Evolutionary conservation across 2,113 vertebrate genomes (phyloP), one percentile per base, ranked within the genome.

Genomic region (Actinemys pallida): DNA sequence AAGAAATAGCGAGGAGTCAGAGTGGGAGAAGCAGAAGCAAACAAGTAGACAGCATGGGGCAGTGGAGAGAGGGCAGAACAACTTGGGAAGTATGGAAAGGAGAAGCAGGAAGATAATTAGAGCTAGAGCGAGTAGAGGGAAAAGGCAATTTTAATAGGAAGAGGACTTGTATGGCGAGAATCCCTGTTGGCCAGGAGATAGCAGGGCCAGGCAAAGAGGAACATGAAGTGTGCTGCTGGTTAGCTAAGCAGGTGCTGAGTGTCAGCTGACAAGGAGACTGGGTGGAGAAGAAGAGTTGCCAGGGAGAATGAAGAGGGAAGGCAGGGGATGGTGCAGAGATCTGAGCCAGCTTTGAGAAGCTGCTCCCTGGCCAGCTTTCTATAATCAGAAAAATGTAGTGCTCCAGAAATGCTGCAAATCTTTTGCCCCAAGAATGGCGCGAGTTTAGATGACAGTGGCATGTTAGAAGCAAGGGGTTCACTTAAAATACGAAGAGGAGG

Each of bases 361-460:
- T 49, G 45, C 25, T 47, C 45, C 27, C 45, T 8, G 45, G 31
- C 62, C 62, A 65, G 62, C 31, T 65, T n/a, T n/a, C 62, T 65
- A n/a, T 35, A 31, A 65, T 65, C 31, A 65, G 31, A 62, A 62
- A 17, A n/a, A 17, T 16, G 8, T 31, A 35, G 31, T 35, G 62
- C 62, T 65, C 62, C 45, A 79, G 45, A 49, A 29, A 49, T 0
- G 2, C 31, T n/a, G 47, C 11, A 49, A 86, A 57, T 0, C 0
- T 2, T 62, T 62, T 69, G n/a, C 82, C 50, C 27, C 25, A 76
- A 86, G 81, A 91, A 25, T 10, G 54, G 45, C 72, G 5, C 1
- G 31, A 57, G 20, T 65, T 65, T 10, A 10, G 10, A 1, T 5
- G 78, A 86, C 45, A 42, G 42, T 22, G n/a, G 88, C 13, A 69